phyloP scores from a whole-genome alignment of 1,140 invertebrate genomes.

The Camponotus vicinus region DNA sequence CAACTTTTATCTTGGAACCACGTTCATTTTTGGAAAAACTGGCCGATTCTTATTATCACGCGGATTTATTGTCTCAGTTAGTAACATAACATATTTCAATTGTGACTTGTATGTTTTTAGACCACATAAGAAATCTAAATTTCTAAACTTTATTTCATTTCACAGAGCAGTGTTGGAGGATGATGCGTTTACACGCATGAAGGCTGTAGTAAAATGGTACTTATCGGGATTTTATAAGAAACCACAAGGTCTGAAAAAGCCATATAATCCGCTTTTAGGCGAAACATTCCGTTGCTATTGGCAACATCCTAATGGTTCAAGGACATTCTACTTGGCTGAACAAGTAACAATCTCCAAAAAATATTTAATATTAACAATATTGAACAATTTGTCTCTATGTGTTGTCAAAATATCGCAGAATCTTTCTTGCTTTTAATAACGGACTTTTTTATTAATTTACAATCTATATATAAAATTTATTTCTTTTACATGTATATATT shows the following conservation, averaged over 20 bases:
- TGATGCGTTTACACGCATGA: conserved; percentile 96
- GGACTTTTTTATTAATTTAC: not conserved
- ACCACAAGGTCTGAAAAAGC: conserved; percentile 97
- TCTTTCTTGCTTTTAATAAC: not conserved
- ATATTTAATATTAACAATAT: conserved; percentile 41
- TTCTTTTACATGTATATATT: conserved; percentile 16
- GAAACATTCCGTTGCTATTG: conserved; percentile 97
- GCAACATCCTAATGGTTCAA: conserved; percentile 93
- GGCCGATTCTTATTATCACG: conserved; percentile 97
- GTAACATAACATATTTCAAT: conserved; percentile 72
- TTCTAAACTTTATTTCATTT: conserved; percentile 64
- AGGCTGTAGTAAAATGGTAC: conserved; percentile 96
- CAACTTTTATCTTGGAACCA: conserved; percentile 96
- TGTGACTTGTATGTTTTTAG: not conserved
- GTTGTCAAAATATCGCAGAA: not conserved
- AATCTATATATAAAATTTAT: conserved; percentile 20
- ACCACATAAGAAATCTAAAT: not conserved
- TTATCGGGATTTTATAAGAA: conserved; percentile 95
- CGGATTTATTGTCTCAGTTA: conserved; percentile 95
- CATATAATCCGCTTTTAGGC: conserved; percentile 97
- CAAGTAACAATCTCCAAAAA: conserved; percentile 88
- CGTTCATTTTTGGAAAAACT: conserved; percentile 97
- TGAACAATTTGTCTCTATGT: not conserved
- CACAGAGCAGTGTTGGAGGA: conserved; percentile 93
- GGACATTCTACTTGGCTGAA: conserved; percentile 97